Evolutionary conservation across 2,888 invertebrate species (phyloP).

Genomic region (Brachypterus glaber): DNA sequence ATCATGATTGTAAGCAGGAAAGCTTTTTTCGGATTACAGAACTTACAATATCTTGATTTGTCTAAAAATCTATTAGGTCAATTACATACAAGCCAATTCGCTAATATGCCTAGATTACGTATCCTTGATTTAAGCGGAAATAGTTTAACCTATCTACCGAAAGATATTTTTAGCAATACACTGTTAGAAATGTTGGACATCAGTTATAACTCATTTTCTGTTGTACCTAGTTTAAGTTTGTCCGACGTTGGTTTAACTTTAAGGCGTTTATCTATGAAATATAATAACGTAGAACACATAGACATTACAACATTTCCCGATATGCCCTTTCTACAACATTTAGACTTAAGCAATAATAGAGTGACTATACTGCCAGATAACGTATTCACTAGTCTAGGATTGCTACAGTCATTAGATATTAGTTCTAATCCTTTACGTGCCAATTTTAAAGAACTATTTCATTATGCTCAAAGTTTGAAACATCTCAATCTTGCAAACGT

Average conservation of each 20-base stretch:
- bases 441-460: slow-evolving; percentile 78
- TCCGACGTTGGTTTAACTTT: slow-evolving; percentile 72
- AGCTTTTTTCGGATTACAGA: slow-evolving; percentile 65
- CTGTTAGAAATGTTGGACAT: slow-evolving; percentile 72
- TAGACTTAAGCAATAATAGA: slow-evolving; percentile 72
- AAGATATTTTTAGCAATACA: slow-evolving; percentile 72
- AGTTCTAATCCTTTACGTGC: slow-evolving; percentile 73
- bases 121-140: slow-evolving; percentile 66
- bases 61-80: slow-evolving; percentile 67
- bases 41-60: slow-evolving; percentile 69
- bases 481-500: slow-evolving; percentile 67
- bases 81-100: slow-evolving; percentile 71
- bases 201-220: slow-evolving; percentile 64
- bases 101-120: slow-evolving; percentile 62
- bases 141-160: slow-evolving; percentile 60
- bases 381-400: slow-evolving; percentile 73
- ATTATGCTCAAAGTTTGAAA: slow-evolving; percentile 73
- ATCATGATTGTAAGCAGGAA: slow-evolving; percentile 62
- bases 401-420: slow-evolving; percentile 68
- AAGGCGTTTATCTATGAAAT: slow-evolving; percentile 65
- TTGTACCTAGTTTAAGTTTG: slow-evolving; percentile 70
- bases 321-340: slow-evolving; percentile 65
- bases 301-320: slow-evolving; percentile 81
- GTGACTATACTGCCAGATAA: slow-evolving; percentile 80
- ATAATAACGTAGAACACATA: slow-evolving; percentile 74